These are phyloP conservation scores for Plotosus lineatus DNA, from an alignment of 2,113 vertebrate genomes.

Conservation along the genomic window DNA sequence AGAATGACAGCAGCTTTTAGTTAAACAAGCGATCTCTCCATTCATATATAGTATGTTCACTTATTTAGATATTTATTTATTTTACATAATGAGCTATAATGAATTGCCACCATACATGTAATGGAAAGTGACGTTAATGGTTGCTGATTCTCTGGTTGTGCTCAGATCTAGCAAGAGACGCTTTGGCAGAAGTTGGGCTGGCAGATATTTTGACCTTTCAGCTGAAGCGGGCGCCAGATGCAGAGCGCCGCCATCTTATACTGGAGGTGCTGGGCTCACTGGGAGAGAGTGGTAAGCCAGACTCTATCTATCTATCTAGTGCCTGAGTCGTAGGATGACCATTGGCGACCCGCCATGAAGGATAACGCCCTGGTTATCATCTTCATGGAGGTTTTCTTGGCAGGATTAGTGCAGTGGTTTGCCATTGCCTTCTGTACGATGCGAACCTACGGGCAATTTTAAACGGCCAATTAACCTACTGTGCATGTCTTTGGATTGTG, in stretches of 20 bases:
- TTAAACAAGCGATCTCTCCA: not conserved
- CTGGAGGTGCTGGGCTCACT: conserved; percentile 82
- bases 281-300: conserved; percentile 79
- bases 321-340: no score
- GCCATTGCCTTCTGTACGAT: no score
- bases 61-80: not conserved
- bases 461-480: no score
- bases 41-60: not conserved
- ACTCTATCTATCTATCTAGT: no score
- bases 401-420: no score
- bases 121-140: not conserved
- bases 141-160: not conserved
- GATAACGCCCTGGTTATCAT: no score
- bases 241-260: conserved; percentile 82
- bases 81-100: not conserved
- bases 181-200: conserved; percentile 74
- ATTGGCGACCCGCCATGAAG: no score
- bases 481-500: no score
- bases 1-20: conserved; percentile 39
- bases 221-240: conserved; percentile 77
- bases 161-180: conserved; percentile 79
- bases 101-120: not conserved
- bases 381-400: no score
- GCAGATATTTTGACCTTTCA: conserved; percentile 78
- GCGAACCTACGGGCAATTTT: no score